phyloP scores from a whole-genome alignment of 1,140 invertebrate genomes.

The Cotesia vestalis region DNA sequence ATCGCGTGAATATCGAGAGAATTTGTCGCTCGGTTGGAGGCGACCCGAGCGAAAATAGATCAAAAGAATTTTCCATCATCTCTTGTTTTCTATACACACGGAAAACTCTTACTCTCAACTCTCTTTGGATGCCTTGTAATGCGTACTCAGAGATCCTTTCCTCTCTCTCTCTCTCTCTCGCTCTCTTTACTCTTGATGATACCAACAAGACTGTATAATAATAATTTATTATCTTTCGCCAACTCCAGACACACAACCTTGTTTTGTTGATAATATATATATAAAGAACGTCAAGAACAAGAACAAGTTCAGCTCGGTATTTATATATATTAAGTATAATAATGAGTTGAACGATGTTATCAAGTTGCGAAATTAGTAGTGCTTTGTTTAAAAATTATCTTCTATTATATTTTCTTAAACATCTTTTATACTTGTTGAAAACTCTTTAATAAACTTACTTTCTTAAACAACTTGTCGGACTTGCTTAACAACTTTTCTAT shows the following conservation, averaged over 20 bases:
- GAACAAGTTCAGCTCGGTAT: background rate
- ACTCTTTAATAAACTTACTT: conserved; percentile 36
- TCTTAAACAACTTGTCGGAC: background rate
- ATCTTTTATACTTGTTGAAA: background rate
- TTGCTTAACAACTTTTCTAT: background rate
- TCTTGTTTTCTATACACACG: conserved; percentile 34
- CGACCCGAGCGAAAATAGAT: conserved; percentile 58
- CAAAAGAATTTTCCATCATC: conserved; percentile 53
- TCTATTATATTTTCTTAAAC: conserved; percentile 23
- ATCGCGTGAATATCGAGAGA: conserved; percentile 64
- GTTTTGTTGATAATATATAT: background rate
- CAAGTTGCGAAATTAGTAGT: conserved; percentile 57
- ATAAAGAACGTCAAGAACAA: background rate
- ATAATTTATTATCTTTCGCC: conserved; percentile 63
- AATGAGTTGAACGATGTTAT: conserved; percentile 57
- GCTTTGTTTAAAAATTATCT: conserved; percentile 67
- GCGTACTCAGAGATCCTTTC: background rate
- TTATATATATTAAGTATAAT: conserved; percentile 43
- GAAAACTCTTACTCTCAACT: conserved; percentile 22
- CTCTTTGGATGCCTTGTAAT: background rate
- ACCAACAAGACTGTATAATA: conserved; percentile 53
- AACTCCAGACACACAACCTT: background rate
- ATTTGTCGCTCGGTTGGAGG: conserved; percentile 63
- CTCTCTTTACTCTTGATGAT: conserved; percentile 25
- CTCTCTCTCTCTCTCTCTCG: conserved; percentile 20